Conservation (phyloP, 2,113 vertebrate genomes). For the Otocyon megalotis region DNA sequence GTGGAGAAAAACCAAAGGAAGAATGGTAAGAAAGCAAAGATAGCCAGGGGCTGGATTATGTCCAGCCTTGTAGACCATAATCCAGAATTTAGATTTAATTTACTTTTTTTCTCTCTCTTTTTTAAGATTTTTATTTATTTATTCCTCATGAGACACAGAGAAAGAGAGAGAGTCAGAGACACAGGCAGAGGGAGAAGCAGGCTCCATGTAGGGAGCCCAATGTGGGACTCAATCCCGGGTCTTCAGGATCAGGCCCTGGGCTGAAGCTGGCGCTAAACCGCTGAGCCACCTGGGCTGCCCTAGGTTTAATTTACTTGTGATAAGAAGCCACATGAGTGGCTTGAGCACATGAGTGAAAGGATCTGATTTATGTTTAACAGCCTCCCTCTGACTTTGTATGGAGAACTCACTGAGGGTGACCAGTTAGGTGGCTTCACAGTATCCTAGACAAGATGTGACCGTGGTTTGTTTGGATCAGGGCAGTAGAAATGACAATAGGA, state of each 20-base stretch:
- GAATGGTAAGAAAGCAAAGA: not conserved
- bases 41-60: fast-evolving
- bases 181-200: too few relatives aligned
- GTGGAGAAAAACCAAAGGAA: not conserved
- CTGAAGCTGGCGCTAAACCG: too few relatives aligned
- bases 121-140: too few relatives aligned
- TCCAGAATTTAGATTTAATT: not conserved
- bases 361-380: not conserved
- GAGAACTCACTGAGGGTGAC: not conserved
- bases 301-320: not conserved
- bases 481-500: not conserved
- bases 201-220: too few relatives aligned
- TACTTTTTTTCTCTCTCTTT: not conserved
- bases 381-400: not conserved
- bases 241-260: too few relatives aligned
- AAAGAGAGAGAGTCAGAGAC: too few relatives aligned
- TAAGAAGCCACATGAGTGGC: not conserved
- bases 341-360: not conserved
- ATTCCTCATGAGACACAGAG: too few relatives aligned
- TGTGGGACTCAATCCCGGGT: too few relatives aligned
- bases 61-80: not conserved
- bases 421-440: not conserved
- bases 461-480: not conserved
- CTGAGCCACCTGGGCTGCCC: too few relatives aligned
- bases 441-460: not conserved